These are phyloP conservation scores for Oreochromis spilurus DNA, from an alignment of 2,113 vertebrate species.

Conservation along the genomic window DNA sequence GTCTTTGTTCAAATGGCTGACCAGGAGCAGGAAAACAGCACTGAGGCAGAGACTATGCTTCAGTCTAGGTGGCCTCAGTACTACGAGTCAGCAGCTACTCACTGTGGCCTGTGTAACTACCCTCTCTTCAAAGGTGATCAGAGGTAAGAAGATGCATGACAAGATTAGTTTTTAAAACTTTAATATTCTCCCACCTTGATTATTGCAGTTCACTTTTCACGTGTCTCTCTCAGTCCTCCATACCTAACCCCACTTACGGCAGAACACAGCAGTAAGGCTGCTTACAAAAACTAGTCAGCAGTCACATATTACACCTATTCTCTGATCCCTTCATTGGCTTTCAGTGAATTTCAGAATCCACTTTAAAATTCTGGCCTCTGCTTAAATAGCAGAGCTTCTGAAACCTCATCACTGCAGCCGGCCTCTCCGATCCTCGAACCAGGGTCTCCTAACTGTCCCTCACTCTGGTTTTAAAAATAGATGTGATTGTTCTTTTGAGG, in stretches of 20 bases:
- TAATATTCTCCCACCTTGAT: background rate
- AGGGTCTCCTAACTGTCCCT: background rate
- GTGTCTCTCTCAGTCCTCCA: background rate
- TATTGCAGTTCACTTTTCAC: background rate
- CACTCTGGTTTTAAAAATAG: background rate
- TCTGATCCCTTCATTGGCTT: background rate
- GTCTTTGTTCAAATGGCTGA: slow-evolving; percentile 78
- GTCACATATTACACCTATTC: background rate
- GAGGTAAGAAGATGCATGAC: slow-evolving; percentile 76
- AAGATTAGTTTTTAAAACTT: background rate
- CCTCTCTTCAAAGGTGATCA: slow-evolving; percentile 88
- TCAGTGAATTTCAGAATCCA: background rate
- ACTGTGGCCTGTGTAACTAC: slow-evolving; percentile 87
- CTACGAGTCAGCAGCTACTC: slow-evolving; percentile 84
- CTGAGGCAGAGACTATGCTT: slow-evolving; percentile 63
- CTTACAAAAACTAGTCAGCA: background rate
- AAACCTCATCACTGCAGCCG: rapidly evolving
- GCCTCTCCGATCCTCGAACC: background rate
- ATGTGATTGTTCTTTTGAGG: background rate
- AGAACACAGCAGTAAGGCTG: background rate
- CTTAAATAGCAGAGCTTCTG: background rate
- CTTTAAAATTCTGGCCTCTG: background rate
- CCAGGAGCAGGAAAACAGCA: slow-evolving; percentile 11
- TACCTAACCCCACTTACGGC: background rate
- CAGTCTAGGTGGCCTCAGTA: slow-evolving; percentile 91